A percentile compares a stretch with the other conserved stretches of the same genome.
These are phyloP conservation scores for Gallirallus australis DNA, from an alignment of 2,797 vertebrate species.

Conservation along the genomic window DNA sequence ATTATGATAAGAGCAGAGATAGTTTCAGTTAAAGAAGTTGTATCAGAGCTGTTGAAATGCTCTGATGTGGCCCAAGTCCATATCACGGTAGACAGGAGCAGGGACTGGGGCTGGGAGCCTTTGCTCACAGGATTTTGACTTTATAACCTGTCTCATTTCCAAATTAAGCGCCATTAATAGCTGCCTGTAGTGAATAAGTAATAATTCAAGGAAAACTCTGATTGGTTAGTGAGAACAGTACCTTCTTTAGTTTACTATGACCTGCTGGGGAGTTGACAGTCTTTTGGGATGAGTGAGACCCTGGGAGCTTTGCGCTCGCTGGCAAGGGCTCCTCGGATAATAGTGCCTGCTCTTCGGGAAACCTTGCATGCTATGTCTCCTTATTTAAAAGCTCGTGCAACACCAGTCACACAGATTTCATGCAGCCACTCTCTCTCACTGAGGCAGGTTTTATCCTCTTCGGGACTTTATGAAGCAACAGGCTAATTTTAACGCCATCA, in stretches of 20 bases:
- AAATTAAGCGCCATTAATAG: not conserved
- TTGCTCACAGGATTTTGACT: not conserved
- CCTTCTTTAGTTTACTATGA: not conserved
- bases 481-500: not conserved
- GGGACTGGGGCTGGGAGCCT: not conserved
- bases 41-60: not conserved
- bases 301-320: not conserved
- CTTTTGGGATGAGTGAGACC: not conserved
- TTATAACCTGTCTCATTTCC: not conserved
- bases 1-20: not conserved
- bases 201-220: not conserved
- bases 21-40: not conserved
- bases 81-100: not conserved
- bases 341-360: not conserved
- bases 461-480: not conserved
- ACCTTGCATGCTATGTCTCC: not conserved
- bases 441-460: not conserved
- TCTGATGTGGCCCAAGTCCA: not conserved
- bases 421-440: not conserved
- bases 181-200: not conserved
- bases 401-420: not conserved
- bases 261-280: no score
- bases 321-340: not conserved
- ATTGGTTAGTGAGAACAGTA: accelerated
- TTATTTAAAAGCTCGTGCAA: not conserved